Percentiles rank a stretch among this genome's conserved stretches.
These are phyloP conservation scores for Caenorhabditis briggsae DNA, from an alignment of 1,140 invertebrate species.

Conservation along the genomic window DNA sequence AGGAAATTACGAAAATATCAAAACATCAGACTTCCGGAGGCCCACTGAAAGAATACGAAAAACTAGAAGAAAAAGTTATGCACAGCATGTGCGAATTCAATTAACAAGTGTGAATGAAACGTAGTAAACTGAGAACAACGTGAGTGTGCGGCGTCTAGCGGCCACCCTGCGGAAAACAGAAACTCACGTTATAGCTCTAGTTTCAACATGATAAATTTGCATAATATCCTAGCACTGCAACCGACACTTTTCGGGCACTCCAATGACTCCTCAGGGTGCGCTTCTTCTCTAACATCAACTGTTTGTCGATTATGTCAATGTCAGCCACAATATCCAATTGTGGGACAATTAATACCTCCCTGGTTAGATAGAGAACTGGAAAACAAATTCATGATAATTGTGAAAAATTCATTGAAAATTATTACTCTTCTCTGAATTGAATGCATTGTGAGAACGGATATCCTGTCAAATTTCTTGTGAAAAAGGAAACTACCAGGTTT, in stretches of 20 bases:
- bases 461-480: no score
- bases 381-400: no score
- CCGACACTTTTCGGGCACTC: slow-evolving; percentile 27
- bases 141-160: not conserved
- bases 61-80: not conserved
- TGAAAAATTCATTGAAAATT: no score
- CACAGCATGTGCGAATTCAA: slow-evolving; percentile 31
- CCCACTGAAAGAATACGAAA: not conserved
- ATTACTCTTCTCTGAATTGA: no score
- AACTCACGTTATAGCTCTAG: slow-evolving; percentile 25
- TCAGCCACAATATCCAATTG: not conserved
- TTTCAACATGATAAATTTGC: slow-evolving; percentile 40
- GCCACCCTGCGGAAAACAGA: not conserved
- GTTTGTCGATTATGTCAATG: slow-evolving; percentile 2
- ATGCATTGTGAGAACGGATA: no score
- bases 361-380: no score
- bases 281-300: not conserved
- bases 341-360: not conserved
- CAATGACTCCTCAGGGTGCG: slow-evolving; percentile 19
- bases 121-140: slow-evolving; percentile 27
- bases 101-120: slow-evolving; percentile 48
- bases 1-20: not conserved
- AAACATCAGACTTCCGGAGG: not conserved
- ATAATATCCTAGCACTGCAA: slow-evolving; percentile 24
- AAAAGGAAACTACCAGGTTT: no score